phyloP scores from a whole-genome alignment of 92 coral and sea anemone species.

The Zoanthus solanderi region DNA sequence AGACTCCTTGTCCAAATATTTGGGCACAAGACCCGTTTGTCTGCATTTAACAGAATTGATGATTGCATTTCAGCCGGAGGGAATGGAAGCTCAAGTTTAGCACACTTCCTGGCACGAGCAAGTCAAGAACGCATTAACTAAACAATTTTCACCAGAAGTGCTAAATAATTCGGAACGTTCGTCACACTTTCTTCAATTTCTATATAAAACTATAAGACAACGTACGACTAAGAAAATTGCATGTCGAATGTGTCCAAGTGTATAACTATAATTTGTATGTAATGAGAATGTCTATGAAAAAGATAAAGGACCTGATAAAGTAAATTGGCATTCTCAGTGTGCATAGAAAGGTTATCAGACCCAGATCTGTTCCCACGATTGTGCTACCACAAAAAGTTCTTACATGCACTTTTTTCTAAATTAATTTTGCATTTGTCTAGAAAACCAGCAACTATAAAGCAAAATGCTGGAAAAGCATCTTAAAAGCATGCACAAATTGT shows the following conservation, averaged over 20 bases:
- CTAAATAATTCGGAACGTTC: background rate
- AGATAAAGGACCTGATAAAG: slow-evolving; percentile 20
- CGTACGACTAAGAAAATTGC: slow-evolving; percentile 6
- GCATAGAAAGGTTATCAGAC: slow-evolving; percentile 28
- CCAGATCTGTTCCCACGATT: background rate
- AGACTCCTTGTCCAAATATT: slow-evolving; percentile 4
- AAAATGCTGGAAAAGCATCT: background rate
- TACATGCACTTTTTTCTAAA: background rate
- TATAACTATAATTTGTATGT: slow-evolving; percentile 39
- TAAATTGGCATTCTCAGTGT: slow-evolving; percentile 20
- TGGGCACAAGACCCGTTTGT: slow-evolving; percentile 18
- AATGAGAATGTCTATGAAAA: slow-evolving; percentile 28
- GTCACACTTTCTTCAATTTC: background rate
- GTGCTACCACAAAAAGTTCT: background rate
- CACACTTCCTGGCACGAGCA: slow-evolving; percentile 20
- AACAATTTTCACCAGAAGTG: slow-evolving; percentile 5
- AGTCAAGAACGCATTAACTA: background rate
- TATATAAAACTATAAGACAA: background rate
- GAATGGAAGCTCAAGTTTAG: background rate
- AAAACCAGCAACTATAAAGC: background rate
- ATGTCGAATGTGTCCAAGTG: slow-evolving; percentile 36
- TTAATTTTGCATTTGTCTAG: background rate
- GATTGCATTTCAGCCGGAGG: slow-evolving; percentile 18
- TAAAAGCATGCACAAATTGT: background rate
- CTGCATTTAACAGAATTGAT: slow-evolving; percentile 30